Percentiles rank a stretch among this genome's conserved stretches.
These are phyloP conservation scores for Lamellibrachia satsuma DNA, from an alignment of 2,888 invertebrate species.

Conservation along the genomic window DNA sequence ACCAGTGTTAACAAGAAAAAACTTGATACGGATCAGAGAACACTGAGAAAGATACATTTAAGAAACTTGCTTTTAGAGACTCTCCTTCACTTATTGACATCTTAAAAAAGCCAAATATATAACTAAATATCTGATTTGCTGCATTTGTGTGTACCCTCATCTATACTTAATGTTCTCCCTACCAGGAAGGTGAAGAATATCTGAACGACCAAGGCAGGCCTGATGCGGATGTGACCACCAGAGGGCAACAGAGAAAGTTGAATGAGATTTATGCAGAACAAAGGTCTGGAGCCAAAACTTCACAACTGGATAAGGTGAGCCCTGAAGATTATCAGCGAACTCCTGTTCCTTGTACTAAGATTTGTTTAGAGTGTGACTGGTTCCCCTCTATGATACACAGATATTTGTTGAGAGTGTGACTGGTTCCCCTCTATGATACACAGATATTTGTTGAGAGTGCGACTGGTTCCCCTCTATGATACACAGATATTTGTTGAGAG, in stretches of 20 bases:
- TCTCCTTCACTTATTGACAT: too few relatives aligned
- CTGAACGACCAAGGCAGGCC: constrained; percentile 49
- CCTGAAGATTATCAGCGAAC: constrained; percentile 42
- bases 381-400: too few relatives aligned
- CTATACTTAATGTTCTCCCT: background rate
- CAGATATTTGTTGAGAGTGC: too few relatives aligned
- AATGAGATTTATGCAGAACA: constrained; percentile 52
- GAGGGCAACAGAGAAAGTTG: constrained; percentile 57
- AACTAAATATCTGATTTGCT: background rate
- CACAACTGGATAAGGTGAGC: constrained; percentile 51
- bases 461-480: too few relatives aligned
- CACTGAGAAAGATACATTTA: too few relatives aligned
- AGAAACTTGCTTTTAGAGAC: too few relatives aligned
- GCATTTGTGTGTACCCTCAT: background rate
- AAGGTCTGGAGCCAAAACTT: constrained; percentile 54
- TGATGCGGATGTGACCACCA: constrained; percentile 55
- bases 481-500: too few relatives aligned
- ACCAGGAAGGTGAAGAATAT: constrained; percentile 54
- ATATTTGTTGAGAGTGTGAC: too few relatives aligned
- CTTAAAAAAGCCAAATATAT: too few relatives aligned
- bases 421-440: too few relatives aligned
- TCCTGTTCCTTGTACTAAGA: background rate
- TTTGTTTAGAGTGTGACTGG: background rate
- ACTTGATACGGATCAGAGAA: too few relatives aligned
- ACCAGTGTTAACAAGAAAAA: too few relatives aligned